Conservation (phyloP, 2,797 vertebrate genomes). For the Xenentodon cancila region DNA sequence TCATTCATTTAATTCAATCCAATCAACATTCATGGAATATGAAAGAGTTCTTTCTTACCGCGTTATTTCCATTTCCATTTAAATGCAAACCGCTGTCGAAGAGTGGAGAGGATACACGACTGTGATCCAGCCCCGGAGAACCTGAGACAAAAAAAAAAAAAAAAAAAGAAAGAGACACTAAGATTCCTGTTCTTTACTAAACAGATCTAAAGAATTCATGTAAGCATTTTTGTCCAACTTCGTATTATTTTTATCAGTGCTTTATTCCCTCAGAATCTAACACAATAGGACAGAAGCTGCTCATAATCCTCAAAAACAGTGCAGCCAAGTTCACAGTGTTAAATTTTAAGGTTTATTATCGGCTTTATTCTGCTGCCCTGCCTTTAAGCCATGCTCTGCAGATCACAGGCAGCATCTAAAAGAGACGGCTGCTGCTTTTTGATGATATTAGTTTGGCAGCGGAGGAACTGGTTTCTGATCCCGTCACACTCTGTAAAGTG, state of each 20-base stretch:
- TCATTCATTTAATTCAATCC: too few relatives aligned
- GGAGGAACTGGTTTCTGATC: slow-evolving; percentile 29
- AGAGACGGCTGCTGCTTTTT: slow-evolving; percentile 34
- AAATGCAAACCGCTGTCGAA: slow-evolving; percentile 94
- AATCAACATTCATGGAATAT: too few relatives aligned
- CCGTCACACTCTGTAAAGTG: slow-evolving; percentile 32
- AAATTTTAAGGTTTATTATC: slow-evolving; percentile 17
- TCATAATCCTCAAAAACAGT: background rate
- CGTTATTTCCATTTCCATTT: slow-evolving; percentile 89
- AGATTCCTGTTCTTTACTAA: slow-evolving; percentile 15
- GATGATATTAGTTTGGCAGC: slow-evolving; percentile 36
- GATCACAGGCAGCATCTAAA: slow-evolving; percentile 23
- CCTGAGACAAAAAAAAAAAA: slow-evolving; percentile 71
- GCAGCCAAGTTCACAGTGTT: background rate
- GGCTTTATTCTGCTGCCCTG: slow-evolving; percentile 28
- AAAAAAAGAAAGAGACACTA: background rate
- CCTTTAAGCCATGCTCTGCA: slow-evolving; percentile 1
- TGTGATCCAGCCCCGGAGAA: slow-evolving; percentile 89
- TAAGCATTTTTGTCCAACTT: too few relatives aligned
- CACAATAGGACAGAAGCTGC: background rate
- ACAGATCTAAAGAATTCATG: slow-evolving; percentile 9
- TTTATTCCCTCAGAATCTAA: slow-evolving; percentile 18
- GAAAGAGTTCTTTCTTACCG: slow-evolving; percentile 76
- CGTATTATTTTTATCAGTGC: background rate
- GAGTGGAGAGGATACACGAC: slow-evolving; percentile 88